A percentile compares a stretch with the other conserved stretches of the same genome.
Evolutionary conservation across 1,140 invertebrate species (phyloP).

Genomic region (Phenacoccus solenopsis): DNA sequence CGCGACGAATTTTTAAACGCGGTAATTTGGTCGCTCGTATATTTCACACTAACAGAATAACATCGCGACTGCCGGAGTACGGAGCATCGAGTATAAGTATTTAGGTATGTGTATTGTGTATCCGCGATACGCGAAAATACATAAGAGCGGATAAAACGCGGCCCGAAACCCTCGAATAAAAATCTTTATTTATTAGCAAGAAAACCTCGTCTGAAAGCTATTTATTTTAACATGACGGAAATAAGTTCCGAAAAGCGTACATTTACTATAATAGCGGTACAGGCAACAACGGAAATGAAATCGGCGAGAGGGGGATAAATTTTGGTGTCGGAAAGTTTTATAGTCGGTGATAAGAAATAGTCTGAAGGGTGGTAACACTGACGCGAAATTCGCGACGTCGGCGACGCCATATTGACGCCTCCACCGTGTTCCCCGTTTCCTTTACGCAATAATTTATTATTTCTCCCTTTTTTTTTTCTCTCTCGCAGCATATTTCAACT

Average conservation of each 20-base stretch:
- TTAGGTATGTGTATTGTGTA: too few species aligned
- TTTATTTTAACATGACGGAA: slow-evolving; percentile 17
- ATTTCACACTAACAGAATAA: not conserved
- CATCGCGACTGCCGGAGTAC: too few species aligned
- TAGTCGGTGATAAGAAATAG: slow-evolving; percentile 13
- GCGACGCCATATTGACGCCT: slow-evolving; percentile 14
- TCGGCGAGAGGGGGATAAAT: slow-evolving; percentile 9
- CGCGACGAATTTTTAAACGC: not conserved
- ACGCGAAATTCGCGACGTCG: slow-evolving; percentile 15
- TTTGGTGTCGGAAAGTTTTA: slow-evolving; percentile 15
- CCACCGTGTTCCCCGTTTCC: slow-evolving; percentile 12
- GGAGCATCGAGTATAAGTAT: too few species aligned
- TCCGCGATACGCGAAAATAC: not conserved
- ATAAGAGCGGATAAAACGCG: not conserved
- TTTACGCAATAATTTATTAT: slow-evolving; percentile 8
- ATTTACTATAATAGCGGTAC: slow-evolving; percentile 6
- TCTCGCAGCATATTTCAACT: not conserved
- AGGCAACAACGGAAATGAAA: slow-evolving; percentile 7
- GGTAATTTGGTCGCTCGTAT: not conserved
- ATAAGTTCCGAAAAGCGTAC: slow-evolving; percentile 15
- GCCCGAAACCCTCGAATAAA: slow-evolving; percentile 3
- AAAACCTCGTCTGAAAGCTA: slow-evolving; percentile 6
- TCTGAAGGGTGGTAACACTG: slow-evolving; percentile 6
- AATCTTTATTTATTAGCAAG: slow-evolving; percentile 12
- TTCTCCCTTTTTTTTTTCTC: slow-evolving; percentile 1